Base-by-base conservation (phyloP, 2,797 vertebrate species). In the Chaunax sp. region DNA sequence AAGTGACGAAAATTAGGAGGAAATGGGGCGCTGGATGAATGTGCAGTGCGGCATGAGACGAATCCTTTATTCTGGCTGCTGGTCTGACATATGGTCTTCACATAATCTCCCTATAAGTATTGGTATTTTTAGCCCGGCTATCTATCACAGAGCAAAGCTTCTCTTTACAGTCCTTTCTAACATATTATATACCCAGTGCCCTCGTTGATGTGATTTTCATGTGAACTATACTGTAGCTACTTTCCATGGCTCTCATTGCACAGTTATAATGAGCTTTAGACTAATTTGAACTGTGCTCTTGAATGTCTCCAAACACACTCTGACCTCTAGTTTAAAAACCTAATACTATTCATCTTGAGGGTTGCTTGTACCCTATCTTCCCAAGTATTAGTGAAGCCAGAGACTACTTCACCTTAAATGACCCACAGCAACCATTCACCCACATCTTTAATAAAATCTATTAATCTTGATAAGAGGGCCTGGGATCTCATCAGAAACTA, bases 81-180 rank as follows among this genome's bases (percentile, higher is more conserved):
- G 19, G 43, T 82, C 56, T 81, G 73, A 81, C 72, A 72, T 79
- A 76, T 47, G 49, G 63, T 81, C 72, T 38, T 71, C 76, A 75
- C 70, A 73, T 87, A 84, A 87, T 87, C 85, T 78, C 73, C 54
- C 64, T 18, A 54, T 78, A 82, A 86, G 82, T 64, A 66, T 67
- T 63, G 15, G 85, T 90, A 86, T 85, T 83, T 89, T 84, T 88
- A 89, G 76, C 63, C 41, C 30, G 1, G 55, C 30, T 77, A 76
- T 87, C 66, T 69, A 83, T 79, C 58, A 55, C 51, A 67, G 37
- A 62, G 49, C 38, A 65, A 56, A 59, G 25, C 60, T 79, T 60
- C 71, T 77, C 78, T 77, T 75, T 69, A 56, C 59, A 61, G 73
- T 80, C 77, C 61, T 81, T 62, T 78, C 54, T 15, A 60, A 75